phyloP scores from a whole-genome alignment of 2,888 invertebrate genomes.

The Synanthedon vespiformis region DNA sequence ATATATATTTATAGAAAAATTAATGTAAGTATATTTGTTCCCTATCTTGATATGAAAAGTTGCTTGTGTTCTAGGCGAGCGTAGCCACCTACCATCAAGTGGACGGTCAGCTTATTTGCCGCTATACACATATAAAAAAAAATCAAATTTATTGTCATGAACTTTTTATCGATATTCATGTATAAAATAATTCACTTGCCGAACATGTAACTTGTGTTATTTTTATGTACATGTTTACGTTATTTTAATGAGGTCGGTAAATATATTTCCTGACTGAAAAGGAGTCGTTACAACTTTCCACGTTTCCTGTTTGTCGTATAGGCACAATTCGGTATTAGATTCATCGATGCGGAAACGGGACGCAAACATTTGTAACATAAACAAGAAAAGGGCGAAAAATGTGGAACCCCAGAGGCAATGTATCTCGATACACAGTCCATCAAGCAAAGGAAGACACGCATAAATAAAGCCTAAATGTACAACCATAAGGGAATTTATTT shows the following conservation, averaged over 20 bases:
- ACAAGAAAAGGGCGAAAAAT: conserved; percentile 18
- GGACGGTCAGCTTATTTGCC: no score
- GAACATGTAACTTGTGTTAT: no score
- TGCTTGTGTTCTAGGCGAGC: no score
- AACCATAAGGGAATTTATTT: conserved; percentile 10
- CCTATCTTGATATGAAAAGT: no score
- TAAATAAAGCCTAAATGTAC: conserved; percentile 13
- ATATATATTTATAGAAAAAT: no score
- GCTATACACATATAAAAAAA: no score
- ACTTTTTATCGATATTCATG: no score
- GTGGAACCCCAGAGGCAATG: conserved; percentile 14
- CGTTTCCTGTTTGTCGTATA: conserved; percentile 9
- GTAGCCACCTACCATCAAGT: no score
- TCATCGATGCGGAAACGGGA: conserved; percentile 11
- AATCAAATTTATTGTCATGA: neutral
- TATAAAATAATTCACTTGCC: no score
- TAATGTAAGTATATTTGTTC: no score
- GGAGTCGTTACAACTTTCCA: conserved; percentile 1
- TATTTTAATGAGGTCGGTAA: neutral
- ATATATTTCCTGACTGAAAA: neutral
- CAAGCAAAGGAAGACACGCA: conserved; percentile 13
- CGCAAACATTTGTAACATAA: conserved; percentile 20
- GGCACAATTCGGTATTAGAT: conserved; percentile 3
- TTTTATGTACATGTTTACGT: conserved; percentile 5
- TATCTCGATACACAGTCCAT: conserved; percentile 18